phyloP scores from a whole-genome alignment of 2,888 invertebrate species.

The Ctena decussata region DNA sequence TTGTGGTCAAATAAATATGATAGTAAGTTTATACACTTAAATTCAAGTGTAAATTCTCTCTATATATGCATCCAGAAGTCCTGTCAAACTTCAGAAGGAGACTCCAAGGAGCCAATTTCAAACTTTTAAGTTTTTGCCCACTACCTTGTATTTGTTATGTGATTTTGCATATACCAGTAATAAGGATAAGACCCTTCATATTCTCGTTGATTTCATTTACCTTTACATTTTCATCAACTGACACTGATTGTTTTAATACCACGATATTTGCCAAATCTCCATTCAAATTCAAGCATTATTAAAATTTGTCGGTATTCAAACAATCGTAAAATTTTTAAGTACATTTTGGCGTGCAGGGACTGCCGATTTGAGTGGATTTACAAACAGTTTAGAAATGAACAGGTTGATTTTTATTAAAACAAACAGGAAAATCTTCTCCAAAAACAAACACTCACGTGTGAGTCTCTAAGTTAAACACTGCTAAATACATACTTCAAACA shows the following conservation, averaged over 20 bases:
- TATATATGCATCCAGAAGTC: too few relatives aligned
- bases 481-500: slow-evolving; percentile 6
- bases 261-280: background rate
- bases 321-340: background rate
- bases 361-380: background rate
- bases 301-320: background rate
- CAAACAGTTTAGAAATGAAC: background rate
- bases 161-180: too few relatives aligned
- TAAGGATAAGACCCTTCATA: too few relatives aligned
- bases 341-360: background rate
- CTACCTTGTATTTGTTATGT: too few relatives aligned
- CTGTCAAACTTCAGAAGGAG: too few relatives aligned
- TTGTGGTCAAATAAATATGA: too few relatives aligned
- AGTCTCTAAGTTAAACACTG: background rate
- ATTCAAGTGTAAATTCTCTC: too few relatives aligned
- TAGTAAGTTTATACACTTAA: too few relatives aligned
- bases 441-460: background rate
- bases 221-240: background rate
- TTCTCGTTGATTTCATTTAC: too few relatives aligned
- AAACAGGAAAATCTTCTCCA: background rate
- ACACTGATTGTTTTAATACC: slow-evolving; percentile 9
- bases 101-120: too few relatives aligned
- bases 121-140: too few relatives aligned
- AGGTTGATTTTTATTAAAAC: background rate
- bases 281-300: background rate